These are phyloP conservation scores for Poecilia wingei DNA, from an alignment of 2,797 vertebrate genomes.

Conservation along the genomic window DNA sequence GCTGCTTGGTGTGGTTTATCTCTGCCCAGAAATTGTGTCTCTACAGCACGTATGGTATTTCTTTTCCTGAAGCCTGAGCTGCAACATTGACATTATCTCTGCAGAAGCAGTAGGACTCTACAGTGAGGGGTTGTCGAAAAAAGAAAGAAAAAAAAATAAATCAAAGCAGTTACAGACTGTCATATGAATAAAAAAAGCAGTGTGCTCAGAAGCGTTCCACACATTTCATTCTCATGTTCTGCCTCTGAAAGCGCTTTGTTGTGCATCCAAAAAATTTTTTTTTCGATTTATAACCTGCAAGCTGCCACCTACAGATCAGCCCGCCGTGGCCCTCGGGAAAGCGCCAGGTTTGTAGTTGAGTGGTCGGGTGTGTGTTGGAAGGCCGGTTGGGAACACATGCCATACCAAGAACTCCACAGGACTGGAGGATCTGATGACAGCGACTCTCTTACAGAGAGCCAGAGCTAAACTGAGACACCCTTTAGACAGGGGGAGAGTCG, in stretches of 20 bases:
- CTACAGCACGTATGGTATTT: slow-evolving; percentile 30
- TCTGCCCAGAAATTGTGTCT: slow-evolving; percentile 51
- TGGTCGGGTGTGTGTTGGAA: slow-evolving; percentile 58
- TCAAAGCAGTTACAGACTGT: slow-evolving; percentile 20
- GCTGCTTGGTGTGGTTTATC: slow-evolving; percentile 16
- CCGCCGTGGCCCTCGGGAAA: slow-evolving; percentile 43
- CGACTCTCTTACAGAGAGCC: slow-evolving; percentile 72
- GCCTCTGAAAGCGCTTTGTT: background rate
- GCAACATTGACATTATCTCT: slow-evolving; percentile 56
- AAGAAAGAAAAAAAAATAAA: slow-evolving; percentile 15
- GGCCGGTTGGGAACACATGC: slow-evolving; percentile 75
- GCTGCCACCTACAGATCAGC: slow-evolving; percentile 38
- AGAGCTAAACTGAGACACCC: slow-evolving; percentile 77
- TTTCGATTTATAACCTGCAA: slow-evolving; percentile 31
- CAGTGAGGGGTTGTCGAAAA: background rate
- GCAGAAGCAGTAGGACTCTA: slow-evolving; percentile 21
- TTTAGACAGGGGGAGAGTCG: slow-evolving; percentile 33
- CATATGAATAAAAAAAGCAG: slow-evolving; percentile 22
- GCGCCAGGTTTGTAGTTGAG: slow-evolving; percentile 60
- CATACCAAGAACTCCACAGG: slow-evolving; percentile 67
- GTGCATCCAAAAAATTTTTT: background rate
- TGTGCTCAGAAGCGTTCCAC: slow-evolving; percentile 1
- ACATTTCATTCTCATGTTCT: background rate
- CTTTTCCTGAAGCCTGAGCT: slow-evolving; percentile 59
- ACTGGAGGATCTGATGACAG: slow-evolving; percentile 77